Evolutionary conservation across 2,113 vertebrate species (phyloP).

Genomic region (Sapajus apella): DNA sequence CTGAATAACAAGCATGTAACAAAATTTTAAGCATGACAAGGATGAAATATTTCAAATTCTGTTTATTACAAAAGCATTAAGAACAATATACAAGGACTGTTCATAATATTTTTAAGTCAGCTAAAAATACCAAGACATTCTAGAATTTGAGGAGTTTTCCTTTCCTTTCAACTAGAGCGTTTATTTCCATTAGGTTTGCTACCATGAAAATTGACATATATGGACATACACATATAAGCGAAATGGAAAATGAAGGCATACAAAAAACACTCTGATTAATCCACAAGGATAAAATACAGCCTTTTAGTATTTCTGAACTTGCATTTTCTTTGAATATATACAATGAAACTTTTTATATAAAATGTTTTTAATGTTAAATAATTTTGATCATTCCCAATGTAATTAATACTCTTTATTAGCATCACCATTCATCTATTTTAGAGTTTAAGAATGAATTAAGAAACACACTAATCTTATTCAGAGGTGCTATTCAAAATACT

Average conservation of each 20-base stretch:
- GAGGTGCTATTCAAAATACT: not conserved
- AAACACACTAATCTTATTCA: not conserved
- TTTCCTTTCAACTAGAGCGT: constrained; percentile 65
- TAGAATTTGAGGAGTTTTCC: constrained; percentile 55
- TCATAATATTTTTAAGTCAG: constrained; percentile 76
- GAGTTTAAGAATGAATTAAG: not conserved
- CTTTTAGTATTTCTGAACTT: constrained; percentile 66
- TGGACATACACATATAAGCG: constrained; percentile 62
- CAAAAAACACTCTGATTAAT: constrained; percentile 70
- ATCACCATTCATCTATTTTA: not conserved
- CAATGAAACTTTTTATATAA: not conserved
- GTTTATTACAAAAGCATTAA: constrained; percentile 70
- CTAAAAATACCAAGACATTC: constrained; percentile 61
- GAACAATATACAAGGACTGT: constrained; percentile 72
- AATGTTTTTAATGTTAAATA: not conserved
- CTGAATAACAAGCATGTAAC: constrained; percentile 81
- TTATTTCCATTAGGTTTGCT: constrained; percentile 74
- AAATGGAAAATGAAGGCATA: constrained; percentile 73
- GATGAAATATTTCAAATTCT: constrained; percentile 65
- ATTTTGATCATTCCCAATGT: not conserved
- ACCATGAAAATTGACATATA: constrained; percentile 78
- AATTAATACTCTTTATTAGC: not conserved
- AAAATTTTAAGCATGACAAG: constrained; percentile 73
- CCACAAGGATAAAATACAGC: constrained; percentile 66
- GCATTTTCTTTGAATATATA: constrained; percentile 19